Base-by-base conservation (phyloP, 2,888 invertebrate genomes). In the Erynnis tages region DNA sequence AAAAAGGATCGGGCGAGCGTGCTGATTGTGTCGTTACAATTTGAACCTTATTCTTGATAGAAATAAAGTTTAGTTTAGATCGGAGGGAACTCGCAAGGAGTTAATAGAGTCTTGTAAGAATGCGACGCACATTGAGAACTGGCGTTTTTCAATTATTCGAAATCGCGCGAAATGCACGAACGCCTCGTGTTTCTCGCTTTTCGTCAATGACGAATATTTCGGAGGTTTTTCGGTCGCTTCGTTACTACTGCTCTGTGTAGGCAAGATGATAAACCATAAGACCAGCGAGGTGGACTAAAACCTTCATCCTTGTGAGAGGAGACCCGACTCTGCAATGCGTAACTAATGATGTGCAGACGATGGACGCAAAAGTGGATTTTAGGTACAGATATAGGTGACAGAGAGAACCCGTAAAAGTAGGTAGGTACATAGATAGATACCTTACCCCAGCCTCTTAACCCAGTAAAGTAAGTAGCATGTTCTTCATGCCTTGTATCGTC, bases 41-140 rank as follows among this genome's bases (percentile, higher is more conserved):
- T 46, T 46, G 1, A 38, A 46, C 48, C 30, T 40, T 53, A 58
- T 38, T 19, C 2, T 2, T 27, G 7, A 1, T 13, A 1, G 27
- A 1, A 1, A 54, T 61, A 62, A 44, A 52, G 59, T 53, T 29
- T 16, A 54, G 34, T 59, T 56, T 62, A 8, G 43, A n/a, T n/a
- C 14, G 32, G 16, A 16, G 10, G 5, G 10, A 19, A 17, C 3
- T 8, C 40, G 48, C 48, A 41, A 46, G 55, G 59, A 69, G 68
- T 75, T 77, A 79, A 78, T 76, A 79, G 73, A 79, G 68, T 61
- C 72, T 70, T 69, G 74, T 69, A 73, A 65, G 77, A 79, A 80
- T 79, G 69, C 71, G 61, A 61, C 60, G 66, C 69, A 64, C 72
- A 75, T 71, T 69, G 61, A 69, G 74, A 73, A 73, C 71, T 68